phyloP scores from a whole-genome alignment of 2,888 invertebrate species.

The Drosophila dives region DNA sequence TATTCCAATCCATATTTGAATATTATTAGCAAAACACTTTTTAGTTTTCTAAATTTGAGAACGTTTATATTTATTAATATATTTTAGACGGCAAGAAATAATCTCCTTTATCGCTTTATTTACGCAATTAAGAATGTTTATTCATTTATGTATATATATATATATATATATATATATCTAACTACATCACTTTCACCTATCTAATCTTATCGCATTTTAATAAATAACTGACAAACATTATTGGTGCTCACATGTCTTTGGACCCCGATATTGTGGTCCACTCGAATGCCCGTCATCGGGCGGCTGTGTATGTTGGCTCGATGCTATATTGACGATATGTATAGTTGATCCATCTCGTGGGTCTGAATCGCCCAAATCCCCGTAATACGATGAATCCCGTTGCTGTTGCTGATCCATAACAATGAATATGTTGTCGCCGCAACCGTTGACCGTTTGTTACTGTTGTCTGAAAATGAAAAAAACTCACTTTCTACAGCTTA shows the following conservation, averaged over 20 bases:
- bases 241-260: conserved; percentile 61
- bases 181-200: neutral
- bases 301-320: conserved; percentile 21
- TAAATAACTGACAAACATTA: neutral
- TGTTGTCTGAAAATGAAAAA: neutral
- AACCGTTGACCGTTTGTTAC: conserved; percentile 5
- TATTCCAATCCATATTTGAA: no score
- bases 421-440: neutral
- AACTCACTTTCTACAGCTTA: neutral
- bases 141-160: neutral
- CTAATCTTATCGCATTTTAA: conserved; percentile 16
- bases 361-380: conserved; percentile 52
- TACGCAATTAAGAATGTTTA: neutral
- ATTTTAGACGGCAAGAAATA: neutral
- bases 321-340: conserved; percentile 44
- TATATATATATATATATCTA: no score
- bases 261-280: conserved; percentile 63
- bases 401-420: conserved; percentile 40
- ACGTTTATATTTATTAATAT: no score
- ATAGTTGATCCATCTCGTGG: conserved; percentile 38
- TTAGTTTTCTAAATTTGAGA: no score
- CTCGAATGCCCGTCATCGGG: conserved; percentile 5
- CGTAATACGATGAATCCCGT: conserved; percentile 56
- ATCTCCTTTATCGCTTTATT: neutral
- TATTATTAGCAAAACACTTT: no score